These are phyloP conservation scores for Emydocephalus ijimae DNA, from an alignment of 2,113 vertebrate genomes.

Conservation along the genomic window DNA sequence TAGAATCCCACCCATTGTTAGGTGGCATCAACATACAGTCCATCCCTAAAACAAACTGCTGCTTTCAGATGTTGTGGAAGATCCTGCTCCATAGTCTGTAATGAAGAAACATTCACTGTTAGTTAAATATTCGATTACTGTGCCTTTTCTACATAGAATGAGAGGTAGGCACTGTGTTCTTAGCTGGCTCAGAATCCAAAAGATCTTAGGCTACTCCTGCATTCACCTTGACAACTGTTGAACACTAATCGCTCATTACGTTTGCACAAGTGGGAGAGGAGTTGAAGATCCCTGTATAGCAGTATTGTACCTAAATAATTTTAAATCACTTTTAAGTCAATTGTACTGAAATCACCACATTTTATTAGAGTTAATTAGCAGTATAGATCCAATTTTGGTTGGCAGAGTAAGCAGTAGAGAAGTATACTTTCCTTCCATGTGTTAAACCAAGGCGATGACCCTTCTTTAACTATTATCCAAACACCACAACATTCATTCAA, in stretches of 20 bases:
- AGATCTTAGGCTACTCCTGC: neutral
- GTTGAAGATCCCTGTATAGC: neutral
- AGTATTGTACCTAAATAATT: neutral
- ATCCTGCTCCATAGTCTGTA: neutral
- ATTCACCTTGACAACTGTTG: neutral
- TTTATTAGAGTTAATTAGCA: neutral
- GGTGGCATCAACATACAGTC: neutral
- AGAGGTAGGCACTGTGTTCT: neutral
- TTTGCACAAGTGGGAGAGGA: neutral
- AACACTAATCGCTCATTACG: neutral
- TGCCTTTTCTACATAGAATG: neutral
- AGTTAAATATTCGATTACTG: neutral
- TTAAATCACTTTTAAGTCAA: neutral
- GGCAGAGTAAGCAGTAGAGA: neutral
- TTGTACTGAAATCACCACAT: neutral
- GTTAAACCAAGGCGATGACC: neutral
- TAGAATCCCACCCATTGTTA: no score
- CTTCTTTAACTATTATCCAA: neutral
- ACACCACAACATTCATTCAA: neutral
- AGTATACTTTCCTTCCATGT: neutral
- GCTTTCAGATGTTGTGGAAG: neutral
- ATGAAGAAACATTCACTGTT: neutral
- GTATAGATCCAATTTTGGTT: neutral
- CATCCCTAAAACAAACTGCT: neutral
- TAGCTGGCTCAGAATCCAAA: neutral